Percentiles rank a stretch among this genome's conserved stretches.
These are phyloP conservation scores for Butorides virescens DNA, from an alignment of 2,113 vertebrate genomes.

Conservation along the genomic window DNA sequence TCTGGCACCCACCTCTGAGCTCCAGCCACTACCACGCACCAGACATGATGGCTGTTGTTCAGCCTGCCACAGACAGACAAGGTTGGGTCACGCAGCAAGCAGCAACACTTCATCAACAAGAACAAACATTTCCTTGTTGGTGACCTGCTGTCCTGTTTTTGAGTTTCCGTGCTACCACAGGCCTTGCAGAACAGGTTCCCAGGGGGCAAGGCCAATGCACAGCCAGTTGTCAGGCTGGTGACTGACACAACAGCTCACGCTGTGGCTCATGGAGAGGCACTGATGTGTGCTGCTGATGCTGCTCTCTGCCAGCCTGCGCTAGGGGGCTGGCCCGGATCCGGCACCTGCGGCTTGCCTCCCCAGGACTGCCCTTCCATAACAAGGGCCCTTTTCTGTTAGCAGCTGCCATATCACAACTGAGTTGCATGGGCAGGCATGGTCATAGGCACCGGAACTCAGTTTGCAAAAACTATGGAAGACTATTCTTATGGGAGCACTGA, in stretches of 20 bases:
- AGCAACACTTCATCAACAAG: background rate
- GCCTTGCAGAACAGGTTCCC: slow-evolving; percentile 39
- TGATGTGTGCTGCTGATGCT: background rate
- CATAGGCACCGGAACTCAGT: background rate
- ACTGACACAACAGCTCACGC: background rate
- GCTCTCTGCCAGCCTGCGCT: background rate
- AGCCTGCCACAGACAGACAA: background rate
- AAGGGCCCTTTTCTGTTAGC: background rate
- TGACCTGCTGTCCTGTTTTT: background rate
- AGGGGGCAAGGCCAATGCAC: background rate
- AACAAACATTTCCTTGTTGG: background rate
- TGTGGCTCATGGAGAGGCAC: background rate
- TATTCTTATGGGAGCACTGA: background rate
- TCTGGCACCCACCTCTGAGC: background rate
- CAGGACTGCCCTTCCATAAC: background rate
- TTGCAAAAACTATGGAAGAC: background rate
- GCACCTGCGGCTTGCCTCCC: background rate
- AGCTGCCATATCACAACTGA: background rate
- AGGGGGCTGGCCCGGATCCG: background rate
- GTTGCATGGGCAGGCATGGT: rapidly evolving
- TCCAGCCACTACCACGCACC: rapidly evolving
- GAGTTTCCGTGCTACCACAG: background rate
- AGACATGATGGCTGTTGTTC: background rate
- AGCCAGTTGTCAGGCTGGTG: background rate
- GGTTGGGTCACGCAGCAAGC: rapidly evolving